A percentile compares a stretch with the other conserved stretches of the same genome.
Conservation (phyloP, 2,113 vertebrate genomes). For the Diglossa brunneiventris region DNA sequence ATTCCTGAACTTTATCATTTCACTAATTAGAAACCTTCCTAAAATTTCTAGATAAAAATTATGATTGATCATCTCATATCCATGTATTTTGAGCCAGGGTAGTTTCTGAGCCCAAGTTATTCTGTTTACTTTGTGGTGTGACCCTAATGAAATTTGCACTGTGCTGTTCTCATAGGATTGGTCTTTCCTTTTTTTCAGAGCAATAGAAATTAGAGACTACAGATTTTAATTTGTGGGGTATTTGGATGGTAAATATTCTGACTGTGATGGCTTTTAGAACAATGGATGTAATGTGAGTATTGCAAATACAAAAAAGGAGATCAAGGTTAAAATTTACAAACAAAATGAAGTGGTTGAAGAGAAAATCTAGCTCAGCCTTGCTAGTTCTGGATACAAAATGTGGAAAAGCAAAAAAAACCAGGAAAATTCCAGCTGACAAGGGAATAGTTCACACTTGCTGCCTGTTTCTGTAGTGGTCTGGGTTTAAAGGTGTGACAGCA, state of each 20-base stretch:
- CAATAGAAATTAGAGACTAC: background rate
- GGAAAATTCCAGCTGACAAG: background rate
- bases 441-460: background rate
- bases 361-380: background rate
- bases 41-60: background rate
- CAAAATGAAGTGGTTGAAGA: background rate
- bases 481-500: background rate
- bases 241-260: background rate
- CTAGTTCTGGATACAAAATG: background rate
- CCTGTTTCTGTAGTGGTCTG: background rate
- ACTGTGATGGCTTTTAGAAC: background rate
- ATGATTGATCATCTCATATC: background rate
- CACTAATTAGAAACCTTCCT: background rate
- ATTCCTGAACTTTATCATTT: background rate
- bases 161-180: background rate
- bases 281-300: background rate
- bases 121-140: background rate
- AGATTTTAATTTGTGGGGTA: background rate
- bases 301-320: background rate
- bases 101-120: background rate
- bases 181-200: background rate
- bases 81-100: background rate
- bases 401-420: background rate
- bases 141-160: background rate
- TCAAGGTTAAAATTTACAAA: background rate